Evolutionary conservation across 2,113 vertebrate genomes (phyloP).

Genomic region (Arvicanthis niloticus): DNA sequence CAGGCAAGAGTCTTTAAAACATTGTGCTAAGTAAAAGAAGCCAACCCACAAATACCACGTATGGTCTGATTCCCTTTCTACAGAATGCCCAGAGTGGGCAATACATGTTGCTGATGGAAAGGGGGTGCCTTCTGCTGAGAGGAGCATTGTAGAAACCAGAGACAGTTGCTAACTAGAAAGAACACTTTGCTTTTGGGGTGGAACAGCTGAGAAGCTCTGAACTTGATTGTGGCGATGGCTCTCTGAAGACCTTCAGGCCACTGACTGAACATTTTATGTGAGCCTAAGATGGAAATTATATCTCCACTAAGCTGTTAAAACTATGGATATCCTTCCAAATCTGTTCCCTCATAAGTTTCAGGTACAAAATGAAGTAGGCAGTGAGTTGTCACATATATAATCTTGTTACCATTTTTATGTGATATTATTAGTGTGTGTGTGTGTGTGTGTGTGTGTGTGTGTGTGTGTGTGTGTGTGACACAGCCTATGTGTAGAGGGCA

Average conservation of each 20-base stretch:
- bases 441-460: background rate
- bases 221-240: background rate
- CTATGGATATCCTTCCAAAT: background rate
- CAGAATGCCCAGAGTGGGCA: too few species aligned
- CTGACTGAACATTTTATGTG: background rate
- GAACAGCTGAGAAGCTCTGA: background rate
- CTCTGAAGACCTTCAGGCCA: background rate
- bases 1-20: background rate
- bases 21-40: background rate
- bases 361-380: background rate
- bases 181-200: background rate
- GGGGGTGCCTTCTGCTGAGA: background rate
- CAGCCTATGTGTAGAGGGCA: background rate
- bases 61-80: background rate
- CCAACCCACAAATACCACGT: background rate
- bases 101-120: background rate
- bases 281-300: background rate
- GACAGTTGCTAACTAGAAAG: background rate
- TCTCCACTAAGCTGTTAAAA: background rate
- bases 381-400: background rate
- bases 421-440: background rate
- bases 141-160: background rate
- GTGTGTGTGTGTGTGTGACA: background rate
- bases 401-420: background rate
- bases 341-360: background rate